These are phyloP conservation scores for Catagonus wagneri DNA, from an alignment of 2,113 vertebrate genomes.

Conservation along the genomic window DNA sequence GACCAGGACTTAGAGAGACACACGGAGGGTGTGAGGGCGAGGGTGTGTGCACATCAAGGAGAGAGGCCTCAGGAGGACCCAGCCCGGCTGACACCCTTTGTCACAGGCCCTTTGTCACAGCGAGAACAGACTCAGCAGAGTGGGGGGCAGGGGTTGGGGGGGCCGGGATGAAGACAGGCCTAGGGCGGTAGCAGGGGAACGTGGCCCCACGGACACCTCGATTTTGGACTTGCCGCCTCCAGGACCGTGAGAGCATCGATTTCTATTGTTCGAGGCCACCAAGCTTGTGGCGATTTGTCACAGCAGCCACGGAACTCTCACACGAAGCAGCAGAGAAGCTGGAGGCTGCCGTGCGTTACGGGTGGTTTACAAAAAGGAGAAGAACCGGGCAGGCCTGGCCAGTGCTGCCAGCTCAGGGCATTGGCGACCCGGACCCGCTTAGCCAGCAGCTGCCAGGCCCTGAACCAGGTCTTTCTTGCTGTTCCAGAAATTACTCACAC, in stretches of 20 bases:
- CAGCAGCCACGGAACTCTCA: accelerated
- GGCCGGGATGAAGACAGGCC: accelerated
- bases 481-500: background rate
- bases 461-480: background rate
- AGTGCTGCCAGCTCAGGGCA: accelerated
- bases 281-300: accelerated
- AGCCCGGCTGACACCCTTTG: no score
- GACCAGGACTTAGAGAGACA: background rate
- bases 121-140: accelerated
- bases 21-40: background rate
- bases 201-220: accelerated
- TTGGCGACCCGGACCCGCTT: accelerated
- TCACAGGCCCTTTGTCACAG: accelerated
- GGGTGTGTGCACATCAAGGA: accelerated
- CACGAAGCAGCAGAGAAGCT: accelerated
- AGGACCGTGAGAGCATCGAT: accelerated
- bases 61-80: background rate
- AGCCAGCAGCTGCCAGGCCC: background rate
- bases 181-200: accelerated
- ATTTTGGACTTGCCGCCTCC: background rate
- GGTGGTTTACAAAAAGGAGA: background rate
- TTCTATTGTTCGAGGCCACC: accelerated
- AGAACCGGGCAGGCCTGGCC: accelerated
- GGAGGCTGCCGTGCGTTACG: accelerated
- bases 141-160: no score